Percentiles rank a stretch among this genome's conserved stretches.
Evolutionary conservation across 2,113 vertebrate genomes (phyloP).

Genomic region (Atlantisia rogersi): DNA sequence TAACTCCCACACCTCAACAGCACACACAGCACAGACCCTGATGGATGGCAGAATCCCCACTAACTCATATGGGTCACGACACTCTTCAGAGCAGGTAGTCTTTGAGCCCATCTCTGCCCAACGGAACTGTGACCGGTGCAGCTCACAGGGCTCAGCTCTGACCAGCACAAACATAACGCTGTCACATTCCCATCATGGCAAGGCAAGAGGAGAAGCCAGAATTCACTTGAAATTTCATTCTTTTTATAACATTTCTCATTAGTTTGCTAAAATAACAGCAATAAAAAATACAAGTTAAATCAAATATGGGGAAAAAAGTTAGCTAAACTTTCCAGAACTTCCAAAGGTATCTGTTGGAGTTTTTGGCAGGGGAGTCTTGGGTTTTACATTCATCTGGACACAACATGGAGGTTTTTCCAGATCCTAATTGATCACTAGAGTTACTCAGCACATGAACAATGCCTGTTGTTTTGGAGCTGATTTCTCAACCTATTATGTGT

Average conservation of each 20-base stretch:
- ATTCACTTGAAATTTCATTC: neutral
- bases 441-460: slow-evolving; percentile 67
- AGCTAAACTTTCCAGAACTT: neutral
- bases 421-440: slow-evolving; percentile 31
- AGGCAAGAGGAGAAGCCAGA: neutral
- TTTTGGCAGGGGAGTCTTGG: slow-evolving; percentile 7
- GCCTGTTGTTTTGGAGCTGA: slow-evolving; percentile 62
- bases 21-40: neutral
- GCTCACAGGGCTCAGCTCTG: neutral
- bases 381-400: slow-evolving; percentile 57
- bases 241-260: neutral
- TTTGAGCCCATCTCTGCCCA: neutral
- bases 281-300: neutral
- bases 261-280: neutral
- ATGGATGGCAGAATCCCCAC: neutral
- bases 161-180: neutral
- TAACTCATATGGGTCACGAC: neutral
- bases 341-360: slow-evolving; percentile 35
- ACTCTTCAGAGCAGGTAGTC: neutral
- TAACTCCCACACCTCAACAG: neutral
- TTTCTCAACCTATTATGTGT: slow-evolving; percentile 62
- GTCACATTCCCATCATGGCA: neutral
- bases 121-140: rapidly evolving
- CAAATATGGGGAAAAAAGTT: neutral
- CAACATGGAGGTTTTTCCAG: slow-evolving; percentile 38